Base-by-base conservation (phyloP, 2,888 invertebrate species). In the Platycheirus albimanus region DNA sequence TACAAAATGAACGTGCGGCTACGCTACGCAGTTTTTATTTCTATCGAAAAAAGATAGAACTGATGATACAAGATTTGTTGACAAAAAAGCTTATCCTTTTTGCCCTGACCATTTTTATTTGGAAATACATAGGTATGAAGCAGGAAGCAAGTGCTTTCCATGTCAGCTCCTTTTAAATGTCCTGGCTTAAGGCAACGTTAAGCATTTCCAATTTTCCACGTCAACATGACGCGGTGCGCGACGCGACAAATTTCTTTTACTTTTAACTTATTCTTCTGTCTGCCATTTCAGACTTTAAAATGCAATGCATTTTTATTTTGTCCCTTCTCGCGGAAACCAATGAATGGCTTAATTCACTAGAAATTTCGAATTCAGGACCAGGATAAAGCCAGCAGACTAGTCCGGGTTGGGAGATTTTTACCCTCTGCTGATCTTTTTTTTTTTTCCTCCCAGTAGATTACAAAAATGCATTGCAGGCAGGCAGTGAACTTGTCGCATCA, bases 301-400 rank as follows among this genome's bases (percentile, higher is more conserved):
- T 64, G 33, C 38, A 56, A 47, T 80, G 56, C 69, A 70, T 76
- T 80, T 76, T 74, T 45, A 61, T 75, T 45, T 38, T 52, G 58
- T 70, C 41, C 43, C 70, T 36, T 69, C 75, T 69, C 75, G 63
- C 64, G 74, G 63, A 80, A 80, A 80, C 72, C 72, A 67, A 72
- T 79, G 79, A 79, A 79, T 63, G 33, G 28, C 47, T 75, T 70
- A 75, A 70, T 80, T 64, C 69, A 69, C 74, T 79, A 56, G 11
- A 56, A n/a, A 54, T 20, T n/a, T 15, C 36, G 47, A 67, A 63
- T 61, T 30, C 72, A 49, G 51, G 13, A 10, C 2, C 56, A 41
- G 13, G 36, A 54, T 36, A 36, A 19, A 7, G 47, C 4, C 24
- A 1, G 0, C 61, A 41, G 63, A 28, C 54, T 36, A 51, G 63